Percentiles rank a stretch among this genome's conserved stretches.
These are phyloP conservation scores for Panonychus citri DNA, from an alignment of 1,140 invertebrate species.

Conservation along the genomic window DNA sequence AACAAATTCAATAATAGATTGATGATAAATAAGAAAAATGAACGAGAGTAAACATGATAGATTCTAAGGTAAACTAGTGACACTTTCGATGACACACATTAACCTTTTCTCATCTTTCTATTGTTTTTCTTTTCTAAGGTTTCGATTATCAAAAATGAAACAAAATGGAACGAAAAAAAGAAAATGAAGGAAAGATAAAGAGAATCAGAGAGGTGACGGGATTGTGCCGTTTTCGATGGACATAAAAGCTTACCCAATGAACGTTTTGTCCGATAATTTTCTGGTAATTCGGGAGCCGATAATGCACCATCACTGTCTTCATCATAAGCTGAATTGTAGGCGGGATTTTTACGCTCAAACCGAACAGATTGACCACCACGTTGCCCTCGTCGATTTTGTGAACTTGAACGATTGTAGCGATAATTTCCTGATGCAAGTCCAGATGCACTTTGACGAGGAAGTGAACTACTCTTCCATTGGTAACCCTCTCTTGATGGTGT, in stretches of 20 bases:
- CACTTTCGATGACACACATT: no score
- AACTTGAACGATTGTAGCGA: neutral
- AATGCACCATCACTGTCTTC: constrained; percentile 56
- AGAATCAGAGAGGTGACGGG: no score
- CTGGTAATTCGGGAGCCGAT: constrained; percentile 42
- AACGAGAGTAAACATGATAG: no score
- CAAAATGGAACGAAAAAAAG: no score
- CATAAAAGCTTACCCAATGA: neutral
- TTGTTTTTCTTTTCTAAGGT: neutral
- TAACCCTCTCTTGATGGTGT: neutral
- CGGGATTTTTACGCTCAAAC: neutral
- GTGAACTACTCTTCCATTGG: neutral
- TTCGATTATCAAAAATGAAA: no score
- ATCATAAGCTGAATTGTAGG: constrained; percentile 21
- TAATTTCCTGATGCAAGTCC: neutral
- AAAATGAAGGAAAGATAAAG: no score
- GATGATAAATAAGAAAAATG: no score
- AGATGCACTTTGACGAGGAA: neutral
- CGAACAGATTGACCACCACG: neutral
- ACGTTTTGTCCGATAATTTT: constrained; percentile 2
- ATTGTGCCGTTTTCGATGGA: no score
- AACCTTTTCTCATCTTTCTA: neutral
- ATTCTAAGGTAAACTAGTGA: no score
- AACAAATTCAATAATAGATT: no score
- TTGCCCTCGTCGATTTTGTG: neutral